Percentiles rank a stretch among this genome's conserved stretches.
These are phyloP conservation scores for Malaclemys terrapin DNA, from an alignment of 2,113 vertebrate species.

Conservation along the genomic window DNA sequence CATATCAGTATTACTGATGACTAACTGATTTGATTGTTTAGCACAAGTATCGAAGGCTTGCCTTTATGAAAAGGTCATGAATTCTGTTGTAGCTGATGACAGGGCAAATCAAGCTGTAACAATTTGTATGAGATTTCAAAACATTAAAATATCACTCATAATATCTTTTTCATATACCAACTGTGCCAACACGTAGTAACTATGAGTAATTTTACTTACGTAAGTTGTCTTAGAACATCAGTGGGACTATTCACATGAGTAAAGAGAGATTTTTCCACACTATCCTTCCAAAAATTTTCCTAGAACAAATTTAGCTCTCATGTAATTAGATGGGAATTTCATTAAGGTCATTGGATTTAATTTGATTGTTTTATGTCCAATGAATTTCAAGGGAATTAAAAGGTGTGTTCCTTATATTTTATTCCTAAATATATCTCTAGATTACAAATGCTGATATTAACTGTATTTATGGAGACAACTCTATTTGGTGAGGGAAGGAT, in stretches of 20 bases:
- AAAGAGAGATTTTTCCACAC: neutral
- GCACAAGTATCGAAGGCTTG: accelerated
- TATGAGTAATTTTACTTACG: neutral
- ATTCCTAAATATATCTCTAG: neutral
- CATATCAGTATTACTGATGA: neutral
- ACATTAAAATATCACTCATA: neutral
- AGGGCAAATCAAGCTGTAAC: neutral
- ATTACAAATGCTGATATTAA: neutral
- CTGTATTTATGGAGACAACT: neutral
- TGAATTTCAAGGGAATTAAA: neutral
- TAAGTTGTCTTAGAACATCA: neutral
- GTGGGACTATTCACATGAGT: neutral
- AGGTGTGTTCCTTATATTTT: neutral
- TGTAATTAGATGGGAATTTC: neutral
- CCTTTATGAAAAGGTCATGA: neutral
- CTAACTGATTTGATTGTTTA: neutral
- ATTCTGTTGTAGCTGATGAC: neutral
- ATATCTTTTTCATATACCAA: neutral
- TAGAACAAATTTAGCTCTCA: neutral
- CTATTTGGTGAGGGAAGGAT: neutral
- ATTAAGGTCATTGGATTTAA: neutral
- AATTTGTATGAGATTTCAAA: neutral
- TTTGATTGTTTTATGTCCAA: neutral
- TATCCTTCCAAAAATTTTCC: neutral
- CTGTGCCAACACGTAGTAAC: neutral